A percentile compares a stretch with the other conserved stretches of the same genome.
Conservation (phyloP, 2,113 vertebrate species). For the Platysternon megacephalum region DNA sequence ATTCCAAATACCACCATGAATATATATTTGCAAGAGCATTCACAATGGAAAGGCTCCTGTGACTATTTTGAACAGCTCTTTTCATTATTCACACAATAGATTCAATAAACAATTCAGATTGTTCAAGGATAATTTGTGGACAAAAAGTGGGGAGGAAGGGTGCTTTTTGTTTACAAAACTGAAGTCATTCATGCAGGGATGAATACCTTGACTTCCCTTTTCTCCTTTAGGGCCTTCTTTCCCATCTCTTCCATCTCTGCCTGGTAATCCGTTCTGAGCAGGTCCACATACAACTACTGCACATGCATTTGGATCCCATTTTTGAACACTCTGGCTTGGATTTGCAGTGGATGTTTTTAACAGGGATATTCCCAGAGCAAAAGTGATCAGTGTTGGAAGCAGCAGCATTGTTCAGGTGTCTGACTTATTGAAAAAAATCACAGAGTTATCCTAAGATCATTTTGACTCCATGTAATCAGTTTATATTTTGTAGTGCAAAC, state of each 20-base stretch:
- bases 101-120: not conserved
- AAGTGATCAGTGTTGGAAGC: not conserved
- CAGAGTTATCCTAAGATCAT: not conserved
- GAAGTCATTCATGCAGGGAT: not conserved
- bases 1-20: not conserved
- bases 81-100: not conserved
- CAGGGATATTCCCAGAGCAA: not conserved
- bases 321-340: not conserved
- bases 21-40: not conserved
- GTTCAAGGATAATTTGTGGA: not conserved
- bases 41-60: not conserved
- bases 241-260: conserved; percentile 59
- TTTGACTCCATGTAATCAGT: not conserved
- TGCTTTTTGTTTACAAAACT: too few relatives aligned
- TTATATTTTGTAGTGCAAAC: not conserved
- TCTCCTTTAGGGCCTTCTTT: not conserved
- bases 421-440: not conserved
- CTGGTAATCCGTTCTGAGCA: conserved; percentile 30
- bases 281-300: conserved; percentile 57
- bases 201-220: conserved; percentile 62
- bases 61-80: not conserved
- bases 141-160: not conserved
- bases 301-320: conserved; percentile 12
- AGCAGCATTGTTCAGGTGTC: not conserved
- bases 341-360: not conserved